phyloP scores from a whole-genome alignment of 30 jellyfish, hydroid and myxozoan species.

The Catostylus mosaicus region DNA sequence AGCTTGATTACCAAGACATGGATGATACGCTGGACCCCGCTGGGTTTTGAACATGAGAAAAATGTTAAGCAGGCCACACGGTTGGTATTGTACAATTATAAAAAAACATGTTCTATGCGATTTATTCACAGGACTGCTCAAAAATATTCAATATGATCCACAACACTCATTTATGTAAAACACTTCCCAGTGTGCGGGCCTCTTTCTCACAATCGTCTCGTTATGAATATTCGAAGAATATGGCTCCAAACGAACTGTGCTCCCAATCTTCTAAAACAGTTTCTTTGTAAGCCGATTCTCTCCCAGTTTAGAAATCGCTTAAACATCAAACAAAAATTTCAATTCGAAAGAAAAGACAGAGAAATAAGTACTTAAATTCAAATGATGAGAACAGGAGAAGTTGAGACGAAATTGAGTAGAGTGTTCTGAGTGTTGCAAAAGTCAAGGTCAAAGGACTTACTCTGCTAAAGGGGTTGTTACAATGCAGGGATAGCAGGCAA shows the following conservation, averaged over 20 bases:
- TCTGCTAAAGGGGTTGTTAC: too few relatives aligned
- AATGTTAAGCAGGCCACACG: slow-evolving; percentile 33
- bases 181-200: not conserved
- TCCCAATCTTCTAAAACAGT: not conserved
- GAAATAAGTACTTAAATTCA: too few relatives aligned
- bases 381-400: too few relatives aligned
- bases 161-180: not conserved
- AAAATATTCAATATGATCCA: too few relatives aligned
- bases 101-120: not conserved
- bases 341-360: too few relatives aligned
- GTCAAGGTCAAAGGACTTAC: too few relatives aligned
- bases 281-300: not conserved
- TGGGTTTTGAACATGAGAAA: slow-evolving; percentile 17
- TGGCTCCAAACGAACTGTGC: slow-evolving; percentile 6
- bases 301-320: too few relatives aligned
- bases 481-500: too few relatives aligned
- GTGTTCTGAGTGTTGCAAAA: too few relatives aligned
- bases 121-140: too few relatives aligned
- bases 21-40: slow-evolving; percentile 36
- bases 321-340: too few relatives aligned
- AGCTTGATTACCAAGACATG: slow-evolving; percentile 12
- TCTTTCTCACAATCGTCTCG: slow-evolving; percentile 5
- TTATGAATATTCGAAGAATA: not conserved
- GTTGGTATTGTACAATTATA: slow-evolving; percentile 2
- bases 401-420: too few relatives aligned